Evolutionary conservation across 64 coral and sea anemone species (phyloP), one percentile per base, ranked within the genome.

Genomic region (Stylophora pistillata): DNA sequence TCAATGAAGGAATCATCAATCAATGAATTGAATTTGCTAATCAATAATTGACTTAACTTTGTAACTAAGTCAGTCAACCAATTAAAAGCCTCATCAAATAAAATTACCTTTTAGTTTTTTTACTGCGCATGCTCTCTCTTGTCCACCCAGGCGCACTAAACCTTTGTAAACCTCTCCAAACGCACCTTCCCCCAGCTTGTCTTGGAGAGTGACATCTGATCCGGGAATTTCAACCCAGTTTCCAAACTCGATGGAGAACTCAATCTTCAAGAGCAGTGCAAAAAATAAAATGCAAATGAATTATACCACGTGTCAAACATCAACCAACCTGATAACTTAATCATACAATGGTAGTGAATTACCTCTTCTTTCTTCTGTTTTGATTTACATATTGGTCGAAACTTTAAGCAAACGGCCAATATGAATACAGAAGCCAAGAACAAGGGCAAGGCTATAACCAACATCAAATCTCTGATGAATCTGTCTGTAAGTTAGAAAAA

Each of bases 161-260:
- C 75, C 77, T 68, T 65, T 81, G 27, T 70, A 62, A 80, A 78
- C 88, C 17, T 56, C 25, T 4, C 88, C 88, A 80, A 89, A 89
- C 30, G 88, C 88, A 13, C 88, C 88, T 25, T 76, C 74, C 11
- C 88, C 88, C 23, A 89, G 58, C 76, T 89, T 77, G 4, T 89
- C 54, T 12, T 77, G 60, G 5, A 89, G 29, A 11, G n/a, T 21
- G 5, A 89, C 10, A 72, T 79, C 76, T 54, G 61, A 62, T 73
- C 75, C 33, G 47, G 75, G 59, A 37, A 89, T 18, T 59, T 89
- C 88, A 30, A 69, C 41, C 77, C 88, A 89, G 55, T 28, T 11
- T 30, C 73, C 73, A 20, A 68, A n/a, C n/a, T n/a, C n/a, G n/a
- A n/a, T n/a, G n/a, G n/a, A n/a, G n/a, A n/a, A n/a, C n/a, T n/a